phyloP scores from a whole-genome alignment of 2,113 vertebrate species.

The Seriola quinqueradiata region DNA sequence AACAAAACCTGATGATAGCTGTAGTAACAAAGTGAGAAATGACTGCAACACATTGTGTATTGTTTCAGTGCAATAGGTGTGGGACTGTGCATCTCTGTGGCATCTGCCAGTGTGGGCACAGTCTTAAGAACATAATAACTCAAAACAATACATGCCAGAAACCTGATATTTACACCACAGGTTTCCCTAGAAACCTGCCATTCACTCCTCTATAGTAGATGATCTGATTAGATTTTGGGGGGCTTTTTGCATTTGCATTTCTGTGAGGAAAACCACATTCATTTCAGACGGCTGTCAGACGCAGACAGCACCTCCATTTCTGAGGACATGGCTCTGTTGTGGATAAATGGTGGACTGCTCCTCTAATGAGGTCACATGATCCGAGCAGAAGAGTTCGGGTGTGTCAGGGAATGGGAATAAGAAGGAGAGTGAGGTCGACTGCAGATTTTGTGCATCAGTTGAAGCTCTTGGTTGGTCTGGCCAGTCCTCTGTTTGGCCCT shows the following conservation, averaged over 20 bases:
- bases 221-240: conserved; percentile 59
- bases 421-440: conserved; percentile 21
- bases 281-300: conserved; percentile 18
- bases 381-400: conserved; percentile 33
- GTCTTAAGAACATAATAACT: conserved; percentile 51
- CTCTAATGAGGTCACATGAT: conserved; percentile 26
- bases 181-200: conserved; percentile 35
- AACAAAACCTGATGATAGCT: conserved; percentile 15
- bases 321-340: conserved; percentile 1
- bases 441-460: conserved; percentile 42
- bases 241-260: conserved; percentile 55
- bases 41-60: conserved; percentile 7
- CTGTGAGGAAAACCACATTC: conserved; percentile 38
- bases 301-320: conserved; percentile 3
- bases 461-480: conserved; percentile 27
- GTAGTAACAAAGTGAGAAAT: conserved; percentile 28
- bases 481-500: conserved; percentile 33
- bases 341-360: conserved; percentile 32
- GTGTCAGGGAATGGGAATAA: conserved; percentile 25
- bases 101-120: conserved; percentile 51
- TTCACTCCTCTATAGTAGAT: conserved; percentile 34
- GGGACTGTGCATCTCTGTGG: conserved; percentile 30
- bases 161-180: conserved; percentile 41
- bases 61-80: conserved; percentile 21
- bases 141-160: conserved; percentile 60